Percentiles rank a stretch among this genome's conserved stretches.
These are phyloP conservation scores for Heteromyza rotundicornis DNA, from an alignment of 2,888 invertebrate genomes.

Conservation along the genomic window DNA sequence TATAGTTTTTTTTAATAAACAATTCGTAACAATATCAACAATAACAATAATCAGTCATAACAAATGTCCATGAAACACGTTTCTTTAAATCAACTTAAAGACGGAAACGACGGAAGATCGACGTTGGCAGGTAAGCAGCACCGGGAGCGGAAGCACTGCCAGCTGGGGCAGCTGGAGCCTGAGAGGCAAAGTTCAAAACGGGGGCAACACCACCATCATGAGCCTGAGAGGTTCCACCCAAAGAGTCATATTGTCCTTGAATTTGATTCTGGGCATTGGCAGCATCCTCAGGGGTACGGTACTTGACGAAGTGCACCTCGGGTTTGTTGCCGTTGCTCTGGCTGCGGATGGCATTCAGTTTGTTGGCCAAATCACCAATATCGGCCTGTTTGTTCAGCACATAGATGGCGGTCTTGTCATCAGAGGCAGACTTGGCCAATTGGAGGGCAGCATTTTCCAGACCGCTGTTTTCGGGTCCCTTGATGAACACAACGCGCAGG, in stretches of 20 bases:
- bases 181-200: conserved; percentile 51
- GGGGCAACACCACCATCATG: conserved; percentile 52
- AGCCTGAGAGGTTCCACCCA: conserved; percentile 43
- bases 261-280: conserved; percentile 52
- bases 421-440: conserved; percentile 46
- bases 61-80: no score
- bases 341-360: conserved; percentile 42
- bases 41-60: no score
- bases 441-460: conserved; percentile 49
- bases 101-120: conserved; percentile 41
- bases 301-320: conserved; percentile 58
- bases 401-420: conserved; percentile 56
- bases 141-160: conserved; percentile 12
- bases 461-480: conserved; percentile 55
- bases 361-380: conserved; percentile 44
- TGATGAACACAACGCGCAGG: conserved; percentile 59
- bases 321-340: conserved; percentile 48
- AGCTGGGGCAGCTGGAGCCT: conserved; percentile 29
- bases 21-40: no score
- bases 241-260: conserved; percentile 51
- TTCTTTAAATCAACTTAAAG: conserved; percentile 30
- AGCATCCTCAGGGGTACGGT: conserved; percentile 56
- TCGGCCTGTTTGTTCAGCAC: conserved; percentile 55
- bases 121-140: conserved; percentile 41
- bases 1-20: no score